Base-by-base conservation (phyloP, 92 coral and sea anemone genomes). In the Zoanthus gigantus region DNA sequence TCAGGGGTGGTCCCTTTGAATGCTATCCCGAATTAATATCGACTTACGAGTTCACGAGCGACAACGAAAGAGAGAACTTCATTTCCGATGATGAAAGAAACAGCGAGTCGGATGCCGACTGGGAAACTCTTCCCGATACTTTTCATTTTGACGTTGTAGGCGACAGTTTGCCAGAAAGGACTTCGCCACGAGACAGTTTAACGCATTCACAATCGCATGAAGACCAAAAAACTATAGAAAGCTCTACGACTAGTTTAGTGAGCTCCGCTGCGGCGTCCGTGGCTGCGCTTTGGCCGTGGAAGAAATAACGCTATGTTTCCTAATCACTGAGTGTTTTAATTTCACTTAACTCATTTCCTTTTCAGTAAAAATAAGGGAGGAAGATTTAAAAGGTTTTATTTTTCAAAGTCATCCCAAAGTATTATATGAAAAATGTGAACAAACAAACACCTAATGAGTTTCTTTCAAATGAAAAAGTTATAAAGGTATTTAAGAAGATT, bases 261-360 rank as follows among this genome's bases (percentile, higher is more conserved):
- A 95, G 96, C 78, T 95, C 98, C 10, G 98, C 98, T 74, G 98
- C 98, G 34, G 98, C 99, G 31, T 96, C 99, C 13, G 98, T 97
- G 15, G 96, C 99, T 16, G 95, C 99, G 3, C 89, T 97, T 30
- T 97, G 99, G 99, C 98, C 95, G 54, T 97, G 99, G 99, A 97
- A 93, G 87, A 92, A 90, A 75, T 94, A 74, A 76, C 83, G 74
- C 7, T 31, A 4, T 7, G 29, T 30, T 53, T 48, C 42, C 9
- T 6, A 48, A 63, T 2, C 69, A 4, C 14, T 73, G 54, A 6
- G 16, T 56, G 9, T 17, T 12, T 15, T 16, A 6, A 0, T 17
- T 73, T 16, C 28, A 7, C 3, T 10, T 9, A 2, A 37, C 54
- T 42, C 10, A 5, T 7, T 4, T 2, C 10, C 15, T 69, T 10